These are phyloP conservation scores for Odontophorus gujanensis DNA, from an alignment of 2,113 vertebrate genomes.

Conservation along the genomic window DNA sequence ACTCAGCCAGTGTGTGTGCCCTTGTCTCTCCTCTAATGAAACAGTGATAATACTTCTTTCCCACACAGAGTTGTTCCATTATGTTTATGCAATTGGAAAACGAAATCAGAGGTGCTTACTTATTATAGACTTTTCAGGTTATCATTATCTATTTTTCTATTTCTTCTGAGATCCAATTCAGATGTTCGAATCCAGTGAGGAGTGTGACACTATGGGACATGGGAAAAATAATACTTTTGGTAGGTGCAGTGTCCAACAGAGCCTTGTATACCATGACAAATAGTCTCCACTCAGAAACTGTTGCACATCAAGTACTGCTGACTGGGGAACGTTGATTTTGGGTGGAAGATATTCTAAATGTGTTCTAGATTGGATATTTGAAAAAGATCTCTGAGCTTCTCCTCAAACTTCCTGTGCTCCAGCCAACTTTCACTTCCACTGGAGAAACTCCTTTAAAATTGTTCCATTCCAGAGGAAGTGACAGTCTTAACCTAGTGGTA, in stretches of 20 bases:
- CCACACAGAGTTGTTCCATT: background rate
- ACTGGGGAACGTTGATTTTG: background rate
- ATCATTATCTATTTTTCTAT: background rate
- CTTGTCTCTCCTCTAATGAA: background rate
- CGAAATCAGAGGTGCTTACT: rapidly evolving
- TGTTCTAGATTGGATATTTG: background rate
- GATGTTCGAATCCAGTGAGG: background rate
- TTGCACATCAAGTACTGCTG: background rate
- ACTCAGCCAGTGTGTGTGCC: background rate
- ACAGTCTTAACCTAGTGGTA: background rate
- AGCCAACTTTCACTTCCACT: background rate
- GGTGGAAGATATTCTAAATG: background rate
- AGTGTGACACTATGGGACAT: background rate
- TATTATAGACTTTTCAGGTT: background rate
- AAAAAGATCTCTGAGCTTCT: no score
- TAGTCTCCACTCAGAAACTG: background rate
- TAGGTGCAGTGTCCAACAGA: background rate
- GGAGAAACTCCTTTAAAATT: background rate
- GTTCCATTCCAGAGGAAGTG: background rate
- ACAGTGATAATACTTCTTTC: background rate
- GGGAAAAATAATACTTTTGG: background rate
- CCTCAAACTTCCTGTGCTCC: no score
- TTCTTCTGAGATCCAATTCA: background rate
- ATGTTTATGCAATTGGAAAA: background rate
- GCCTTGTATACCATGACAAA: background rate